Evolutionary conservation across 2,888 invertebrate species (phyloP), one percentile per base, ranked within the genome.

Genomic region (Platerodrilus igneus): DNA sequence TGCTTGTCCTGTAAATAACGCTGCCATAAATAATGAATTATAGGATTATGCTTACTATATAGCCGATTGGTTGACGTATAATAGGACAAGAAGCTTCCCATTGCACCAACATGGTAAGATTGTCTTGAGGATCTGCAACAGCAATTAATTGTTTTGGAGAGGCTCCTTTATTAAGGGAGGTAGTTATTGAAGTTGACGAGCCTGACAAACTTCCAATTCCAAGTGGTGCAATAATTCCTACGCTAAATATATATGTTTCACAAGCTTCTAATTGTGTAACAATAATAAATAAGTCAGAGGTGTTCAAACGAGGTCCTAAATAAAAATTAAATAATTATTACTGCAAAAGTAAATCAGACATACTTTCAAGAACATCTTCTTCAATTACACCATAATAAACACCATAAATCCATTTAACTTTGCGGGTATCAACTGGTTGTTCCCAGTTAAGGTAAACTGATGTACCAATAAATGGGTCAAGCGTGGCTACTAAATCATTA

Each of bases 81-180:
- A 64, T 63, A 1, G 73, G 72, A 63, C 90, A 90, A 36, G 81
- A 82, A 0, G 86, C 78, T 23, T 75, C 73, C 88, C 89, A 89
- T 9, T 72, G 66, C 1, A 89, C 75, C 14, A 70, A 68, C 68
- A 88, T 75, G 10, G 67, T 60, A 10, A 69, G 63, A 4, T 64
- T 64, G 22, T 60, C 57, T 44, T 63, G 57, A 9, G 48, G 53
- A 31, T 66, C 58, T 4, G 64, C 51, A 2, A 49, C 60, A 4
- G 80, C 79, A 9, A 64, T 67, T 2, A 89, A 61, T 44, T 77
- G 73, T 58, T 81, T 83, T 1, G 89, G 83, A 0, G 87, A 78
- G 15, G 85, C 82, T 44, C 74, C 72, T n/a, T 69, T 64, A 56
- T 83, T 79, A 52, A 78, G 78, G 38, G 75, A 71, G 0, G 86